Evolutionary conservation across 2,797 vertebrate species (phyloP), one percentile per base, ranked within the genome.

Genomic region (Melanotaenia pygmaea): DNA sequence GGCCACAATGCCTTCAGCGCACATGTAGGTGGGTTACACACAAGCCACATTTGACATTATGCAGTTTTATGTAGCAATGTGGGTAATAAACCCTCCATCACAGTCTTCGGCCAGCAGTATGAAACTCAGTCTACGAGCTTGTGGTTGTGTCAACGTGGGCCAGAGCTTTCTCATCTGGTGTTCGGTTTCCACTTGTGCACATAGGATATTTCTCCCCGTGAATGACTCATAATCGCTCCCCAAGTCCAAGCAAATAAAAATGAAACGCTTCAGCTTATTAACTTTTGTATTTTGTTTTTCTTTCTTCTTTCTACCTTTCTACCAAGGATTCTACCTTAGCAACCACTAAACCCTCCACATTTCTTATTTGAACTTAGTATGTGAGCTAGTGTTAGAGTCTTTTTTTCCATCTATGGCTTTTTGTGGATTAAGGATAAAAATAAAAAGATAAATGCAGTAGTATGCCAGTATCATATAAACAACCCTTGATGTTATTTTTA

Each of bases 21-120:
- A 74, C 86, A 79, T 85, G 84, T 83, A 72, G 77, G 70, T 83
- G 77, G 80, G 79, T 86, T 88, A 74, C 79, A 82, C 84, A 76
- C 84, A 80, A 86, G 80, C 82, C 77, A n/a, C 84, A 82, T 82
- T 79, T 64, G 79, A 86, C 86, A 54, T 62, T 53, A 67, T 11
- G 34, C 65, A 35, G 72, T 76, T 84, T 83, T 77, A 75, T 77
- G 76, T 60, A 74, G 69, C 69, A 1, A 58, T 18, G 70, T 60
- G 71, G 80, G 59, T 86, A 59, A 63, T 76, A 78, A 87, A 79
- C 51, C 32, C 71, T 84, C 75, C 64, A 62, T 82, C 71, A 73
- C 68, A 58, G 75, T 74, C 81, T 35, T 43, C 12, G 14, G 73
- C 64, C 83, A 67, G 81, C 83, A 64, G 72, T 0, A 64, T 58